Conservation (phyloP, 1,140 invertebrate species). For the Macrotrachela quadricornifera region DNA sequence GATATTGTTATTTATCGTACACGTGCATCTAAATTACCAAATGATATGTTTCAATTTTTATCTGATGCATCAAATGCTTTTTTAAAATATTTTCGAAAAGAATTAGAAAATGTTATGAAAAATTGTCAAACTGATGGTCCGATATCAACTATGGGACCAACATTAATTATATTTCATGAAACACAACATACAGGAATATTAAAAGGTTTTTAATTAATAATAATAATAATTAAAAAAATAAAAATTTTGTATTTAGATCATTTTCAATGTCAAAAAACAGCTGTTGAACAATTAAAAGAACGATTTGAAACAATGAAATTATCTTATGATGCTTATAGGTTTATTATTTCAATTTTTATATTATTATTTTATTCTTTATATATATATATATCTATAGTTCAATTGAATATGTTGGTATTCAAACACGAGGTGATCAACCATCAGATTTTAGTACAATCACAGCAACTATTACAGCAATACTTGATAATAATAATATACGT, state of each 20-base stretch:
- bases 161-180: constrained; percentile 58
- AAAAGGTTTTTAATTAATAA: constrained; percentile 3
- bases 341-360: too few relatives aligned
- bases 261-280: constrained; percentile 15
- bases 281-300: constrained; percentile 36
- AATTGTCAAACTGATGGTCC: constrained; percentile 28
- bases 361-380: too few relatives aligned
- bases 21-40: constrained; percentile 48
- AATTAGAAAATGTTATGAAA: constrained; percentile 38
- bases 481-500: constrained; percentile 45
- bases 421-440: constrained; percentile 25
- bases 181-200: constrained; percentile 44
- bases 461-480: constrained; percentile 34
- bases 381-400: constrained; percentile 33
- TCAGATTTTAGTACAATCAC: constrained; percentile 39
- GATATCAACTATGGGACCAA: constrained; percentile 42
- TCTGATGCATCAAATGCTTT: constrained; percentile 54
- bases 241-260: background rate
- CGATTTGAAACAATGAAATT: constrained; percentile 41
- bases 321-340: constrained; percentile 39
- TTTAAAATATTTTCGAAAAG: constrained; percentile 46
- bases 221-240: too few relatives aligned
- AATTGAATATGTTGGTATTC: constrained; percentile 46
- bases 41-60: constrained; percentile 56
- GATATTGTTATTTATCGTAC: constrained; percentile 61